Conservation (phyloP, 2,888 invertebrate genomes). For the Spodoptera picta region DNA sequence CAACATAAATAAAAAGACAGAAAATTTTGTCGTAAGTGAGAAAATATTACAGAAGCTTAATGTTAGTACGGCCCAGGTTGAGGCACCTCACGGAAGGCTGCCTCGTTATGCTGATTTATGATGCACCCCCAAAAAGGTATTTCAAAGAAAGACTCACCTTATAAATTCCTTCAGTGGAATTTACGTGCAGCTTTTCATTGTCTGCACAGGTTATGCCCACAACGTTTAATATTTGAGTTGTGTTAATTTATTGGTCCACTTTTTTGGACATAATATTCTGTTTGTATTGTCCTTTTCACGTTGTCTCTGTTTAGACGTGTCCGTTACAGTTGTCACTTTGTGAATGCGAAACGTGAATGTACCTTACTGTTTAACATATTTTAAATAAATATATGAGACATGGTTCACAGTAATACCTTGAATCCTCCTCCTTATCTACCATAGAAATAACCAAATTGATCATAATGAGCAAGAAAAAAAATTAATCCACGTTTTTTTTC, state of each 20-base stretch:
- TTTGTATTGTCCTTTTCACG: constrained; percentile 2
- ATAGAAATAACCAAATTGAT: too few relatives aligned
- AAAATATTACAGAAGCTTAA: constrained; percentile 87
- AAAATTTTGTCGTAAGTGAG: constrained; percentile 87
- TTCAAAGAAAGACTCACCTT: constrained; percentile 74
- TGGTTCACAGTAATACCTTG: too few relatives aligned
- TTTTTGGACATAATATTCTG: constrained; percentile 37
- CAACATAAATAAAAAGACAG: constrained; percentile 84
- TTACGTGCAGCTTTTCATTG: constrained; percentile 68
- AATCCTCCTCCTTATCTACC: too few relatives aligned
- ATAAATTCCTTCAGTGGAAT: constrained; percentile 75
- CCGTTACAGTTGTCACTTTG: neutral
- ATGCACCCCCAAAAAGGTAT: constrained; percentile 77
- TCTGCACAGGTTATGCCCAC: constrained; percentile 60
- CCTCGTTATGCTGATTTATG: constrained; percentile 88
- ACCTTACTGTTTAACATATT: neutral
- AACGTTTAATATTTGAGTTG: constrained; percentile 55
- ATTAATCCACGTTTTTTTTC: too few relatives aligned
- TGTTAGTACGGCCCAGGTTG: constrained; percentile 71
- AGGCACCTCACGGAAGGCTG: constrained; percentile 81
- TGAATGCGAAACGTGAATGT: constrained; percentile 9
- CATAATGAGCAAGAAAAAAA: too few relatives aligned
- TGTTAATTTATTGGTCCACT: constrained; percentile 53
- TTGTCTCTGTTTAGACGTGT: constrained; percentile 12
- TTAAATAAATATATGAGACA: too few relatives aligned